Evolutionary conservation across 2,113 vertebrate species (phyloP), one percentile per base, ranked within the genome.

Genomic region (Heliornis fulica): DNA sequence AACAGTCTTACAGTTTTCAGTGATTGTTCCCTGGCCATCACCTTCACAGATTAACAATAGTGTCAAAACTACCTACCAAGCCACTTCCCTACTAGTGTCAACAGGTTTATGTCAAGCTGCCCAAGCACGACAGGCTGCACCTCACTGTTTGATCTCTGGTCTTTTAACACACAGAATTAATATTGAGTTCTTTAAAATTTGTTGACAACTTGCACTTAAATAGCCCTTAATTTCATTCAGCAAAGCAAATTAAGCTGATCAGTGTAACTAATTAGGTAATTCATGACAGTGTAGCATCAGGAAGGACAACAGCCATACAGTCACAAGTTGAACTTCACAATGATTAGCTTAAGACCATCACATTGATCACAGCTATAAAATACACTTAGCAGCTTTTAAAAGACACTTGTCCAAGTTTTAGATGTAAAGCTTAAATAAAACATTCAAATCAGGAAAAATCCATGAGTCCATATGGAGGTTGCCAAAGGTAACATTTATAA

Each of bases 321-420:
- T 1, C 10, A 43, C 17, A 65, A 45, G 31, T 28, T 2, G 0
- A 4, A 71, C 60, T 45, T 28, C 20, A 16, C 3, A 0, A 65
- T 56, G 10, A 46, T 13, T 20, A 38, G 10, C 13, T 38, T 7
- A 38, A 74, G 31, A 8, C 15, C 5, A 14, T 64, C 43, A 16
- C 19, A 14, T 4, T 14, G 11, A 20, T 14, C 25, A 40, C 7
- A 51, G 51, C 29, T 79, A 38, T 11, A n/a, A 87, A 79, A 56
- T 4, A 8, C 28, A 38, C 16, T 40, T 18, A 7, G 22, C 18
- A 43, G 15, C 26, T 31, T 56, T 59, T 29, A 10, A 3, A 31
- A 32, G 31, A 60, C 11, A 40, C 41, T 23, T 61, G 7, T 14
- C n/a, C 31, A 18, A 70, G 36, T 36, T 74, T 32, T 57, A 25